phyloP scores from a whole-genome alignment of 2,797 vertebrate species.

The Urosaurus nigricauda region DNA sequence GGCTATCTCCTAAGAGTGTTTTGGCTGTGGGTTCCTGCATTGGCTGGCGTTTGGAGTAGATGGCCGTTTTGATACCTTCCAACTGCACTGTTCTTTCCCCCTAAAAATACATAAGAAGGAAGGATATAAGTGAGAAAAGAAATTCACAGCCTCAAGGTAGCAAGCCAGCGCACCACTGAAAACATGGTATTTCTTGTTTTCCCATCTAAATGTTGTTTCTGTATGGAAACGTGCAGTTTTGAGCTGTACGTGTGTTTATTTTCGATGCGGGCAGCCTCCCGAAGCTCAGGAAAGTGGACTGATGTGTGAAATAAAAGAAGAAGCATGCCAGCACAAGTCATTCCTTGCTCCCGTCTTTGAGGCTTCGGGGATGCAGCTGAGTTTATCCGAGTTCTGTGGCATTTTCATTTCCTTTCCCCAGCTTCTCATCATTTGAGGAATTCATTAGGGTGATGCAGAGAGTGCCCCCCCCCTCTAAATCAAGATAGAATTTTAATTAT shows the following conservation, averaged over 20 bases:
- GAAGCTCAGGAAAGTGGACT: background rate
- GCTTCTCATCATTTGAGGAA: constrained; percentile 4
- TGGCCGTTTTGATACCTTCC: too few relatives aligned
- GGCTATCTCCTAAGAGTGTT: too few relatives aligned
- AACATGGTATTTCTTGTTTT: background rate
- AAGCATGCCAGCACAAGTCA: background rate
- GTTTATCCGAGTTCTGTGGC: background rate
- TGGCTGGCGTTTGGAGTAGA: too few relatives aligned
- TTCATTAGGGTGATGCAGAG: background rate
- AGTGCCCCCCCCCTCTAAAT: background rate
- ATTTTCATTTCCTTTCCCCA: background rate
- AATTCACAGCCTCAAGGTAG: background rate
- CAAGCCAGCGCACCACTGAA: too few relatives aligned
- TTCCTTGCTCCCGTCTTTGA: background rate
- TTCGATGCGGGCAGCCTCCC: background rate
- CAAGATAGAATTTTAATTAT: constrained; percentile 41
- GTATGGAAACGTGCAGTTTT: background rate
- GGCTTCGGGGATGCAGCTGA: background rate
- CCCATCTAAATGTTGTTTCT: background rate
- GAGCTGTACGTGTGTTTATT: background rate
- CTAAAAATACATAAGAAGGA: background rate
- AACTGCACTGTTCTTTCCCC: too few relatives aligned
- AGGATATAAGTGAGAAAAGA: too few relatives aligned
- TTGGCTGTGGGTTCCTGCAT: too few relatives aligned
- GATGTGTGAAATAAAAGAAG: background rate